phyloP scores from a whole-genome alignment of 2,113 vertebrate species.

The Myxocyprinus asiaticus region DNA sequence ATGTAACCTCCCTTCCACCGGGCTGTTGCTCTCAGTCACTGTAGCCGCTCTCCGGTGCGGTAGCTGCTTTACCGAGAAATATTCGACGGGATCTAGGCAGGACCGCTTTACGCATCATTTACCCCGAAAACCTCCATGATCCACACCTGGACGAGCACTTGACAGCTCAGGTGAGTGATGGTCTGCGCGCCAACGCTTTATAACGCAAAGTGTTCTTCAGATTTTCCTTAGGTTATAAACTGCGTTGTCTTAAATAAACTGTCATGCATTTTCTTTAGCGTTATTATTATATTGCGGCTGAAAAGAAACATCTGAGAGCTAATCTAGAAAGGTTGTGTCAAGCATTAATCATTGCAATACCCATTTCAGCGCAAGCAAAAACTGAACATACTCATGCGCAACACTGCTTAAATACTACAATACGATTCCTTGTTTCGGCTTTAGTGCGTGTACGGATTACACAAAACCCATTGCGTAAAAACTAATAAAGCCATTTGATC shows the following conservation, averaged over 20 bases:
- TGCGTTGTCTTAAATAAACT: neutral
- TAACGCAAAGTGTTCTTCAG: neutral
- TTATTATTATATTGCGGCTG: neutral
- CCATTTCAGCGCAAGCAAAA: neutral
- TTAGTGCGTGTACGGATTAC: neutral
- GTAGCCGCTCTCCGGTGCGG: conserved; percentile 3
- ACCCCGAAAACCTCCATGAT: conserved; percentile 24
- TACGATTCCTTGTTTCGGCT: neutral
- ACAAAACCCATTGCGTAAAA: neutral
- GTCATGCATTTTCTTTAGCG: neutral
- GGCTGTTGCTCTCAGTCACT: conserved; percentile 29
- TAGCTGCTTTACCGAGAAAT: conserved; percentile 5
- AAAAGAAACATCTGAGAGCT: neutral
- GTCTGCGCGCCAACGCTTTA: neutral
- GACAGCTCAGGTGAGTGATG: conserved; percentile 34
- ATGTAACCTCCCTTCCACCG: neutral
- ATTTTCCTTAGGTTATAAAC: no score
- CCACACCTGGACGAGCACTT: conserved; percentile 43
- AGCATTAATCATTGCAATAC: neutral
- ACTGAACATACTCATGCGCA: neutral
- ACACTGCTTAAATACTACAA: conserved; percentile 1
- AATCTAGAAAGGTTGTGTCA: neutral
- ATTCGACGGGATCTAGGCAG: conserved; percentile 24
- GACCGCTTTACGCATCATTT: conserved; percentile 15
- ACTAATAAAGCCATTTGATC: neutral